A percentile compares a stretch with the other conserved stretches of the same genome.
Evolutionary conservation across 2,113 vertebrate genomes (phyloP).

Genomic region (Centrocercus urophasianus): DNA sequence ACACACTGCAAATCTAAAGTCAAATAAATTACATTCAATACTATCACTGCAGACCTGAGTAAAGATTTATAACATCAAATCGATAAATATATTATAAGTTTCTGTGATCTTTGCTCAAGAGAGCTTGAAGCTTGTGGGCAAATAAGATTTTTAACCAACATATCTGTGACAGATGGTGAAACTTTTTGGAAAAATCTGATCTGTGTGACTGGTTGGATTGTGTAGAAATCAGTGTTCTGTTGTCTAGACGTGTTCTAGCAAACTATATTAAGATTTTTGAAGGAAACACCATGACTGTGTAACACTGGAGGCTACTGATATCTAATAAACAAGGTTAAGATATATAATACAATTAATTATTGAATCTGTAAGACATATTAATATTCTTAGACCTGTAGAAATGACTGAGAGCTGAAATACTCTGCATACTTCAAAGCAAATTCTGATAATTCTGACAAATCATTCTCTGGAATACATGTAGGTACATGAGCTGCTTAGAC

Average conservation of each 20-base stretch:
- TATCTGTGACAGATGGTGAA: neutral
- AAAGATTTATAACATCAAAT: neutral
- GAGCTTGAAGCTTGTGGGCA: neutral
- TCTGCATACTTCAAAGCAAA: neutral
- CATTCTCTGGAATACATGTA: neutral
- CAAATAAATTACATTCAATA: neutral
- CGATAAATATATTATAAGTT: neutral
- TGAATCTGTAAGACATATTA: neutral
- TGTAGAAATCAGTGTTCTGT: neutral
- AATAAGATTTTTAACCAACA: neutral
- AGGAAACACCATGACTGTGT: neutral
- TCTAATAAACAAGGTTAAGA: neutral
- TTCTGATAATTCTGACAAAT: neutral
- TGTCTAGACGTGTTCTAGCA: neutral
- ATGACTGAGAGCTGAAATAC: neutral
- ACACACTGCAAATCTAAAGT: neutral
- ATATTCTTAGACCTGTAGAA: neutral
- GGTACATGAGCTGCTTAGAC: neutral
- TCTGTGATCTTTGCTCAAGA: neutral
- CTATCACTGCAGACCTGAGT: neutral
- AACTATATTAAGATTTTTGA: neutral
- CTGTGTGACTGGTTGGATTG: neutral
- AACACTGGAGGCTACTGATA: neutral
- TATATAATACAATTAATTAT: neutral
- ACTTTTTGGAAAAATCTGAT: neutral